Conservation (phyloP, 2,888 invertebrate genomes). For the Laspeyria flexula region DNA sequence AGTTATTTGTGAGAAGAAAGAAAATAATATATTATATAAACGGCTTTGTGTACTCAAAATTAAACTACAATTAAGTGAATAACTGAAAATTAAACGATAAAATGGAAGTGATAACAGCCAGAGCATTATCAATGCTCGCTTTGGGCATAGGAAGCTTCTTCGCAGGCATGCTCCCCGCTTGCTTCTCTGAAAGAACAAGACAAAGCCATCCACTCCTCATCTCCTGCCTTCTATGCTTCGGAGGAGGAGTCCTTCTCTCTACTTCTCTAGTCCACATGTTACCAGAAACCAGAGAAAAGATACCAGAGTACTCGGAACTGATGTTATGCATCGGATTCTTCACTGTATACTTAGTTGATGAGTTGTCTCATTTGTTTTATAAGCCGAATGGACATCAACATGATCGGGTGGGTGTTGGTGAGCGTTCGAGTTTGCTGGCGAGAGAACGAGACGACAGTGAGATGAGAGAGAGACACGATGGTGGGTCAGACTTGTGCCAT, state of each 20-base stretch:
- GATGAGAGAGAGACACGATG: slow-evolving; percentile 62
- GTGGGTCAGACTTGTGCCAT: slow-evolving; percentile 85
- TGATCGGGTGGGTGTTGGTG: slow-evolving; percentile 56
- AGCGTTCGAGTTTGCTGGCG: slow-evolving; percentile 59
- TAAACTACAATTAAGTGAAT: background rate
- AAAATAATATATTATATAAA: background rate
- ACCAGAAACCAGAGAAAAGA: slow-evolving; percentile 89
- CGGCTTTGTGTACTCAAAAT: background rate
- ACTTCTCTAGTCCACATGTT: slow-evolving; percentile 92
- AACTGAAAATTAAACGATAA: background rate
- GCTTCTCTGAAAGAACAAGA: slow-evolving; percentile 86
- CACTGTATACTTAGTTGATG: slow-evolving; percentile 90
- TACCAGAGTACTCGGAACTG: slow-evolving; percentile 87
- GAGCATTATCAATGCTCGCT: slow-evolving; percentile 88
- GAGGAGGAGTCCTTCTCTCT: slow-evolving; percentile 92
- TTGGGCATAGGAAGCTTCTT: slow-evolving; percentile 90
- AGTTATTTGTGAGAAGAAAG: background rate
- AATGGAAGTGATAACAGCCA: slow-evolving; percentile 85
- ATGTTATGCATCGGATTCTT: slow-evolving; percentile 90
- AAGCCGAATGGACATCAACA: slow-evolving; percentile 41
- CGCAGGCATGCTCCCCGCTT: slow-evolving; percentile 89
- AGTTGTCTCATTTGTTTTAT: slow-evolving; percentile 89
- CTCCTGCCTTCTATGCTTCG: slow-evolving; percentile 91
- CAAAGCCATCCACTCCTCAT: slow-evolving; percentile 87
- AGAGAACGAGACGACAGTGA: slow-evolving; percentile 58